A percentile compares a stretch with the other conserved stretches of the same genome.
Evolutionary conservation across 2,113 vertebrate species (phyloP).

Genomic region (Channa argus): DNA sequence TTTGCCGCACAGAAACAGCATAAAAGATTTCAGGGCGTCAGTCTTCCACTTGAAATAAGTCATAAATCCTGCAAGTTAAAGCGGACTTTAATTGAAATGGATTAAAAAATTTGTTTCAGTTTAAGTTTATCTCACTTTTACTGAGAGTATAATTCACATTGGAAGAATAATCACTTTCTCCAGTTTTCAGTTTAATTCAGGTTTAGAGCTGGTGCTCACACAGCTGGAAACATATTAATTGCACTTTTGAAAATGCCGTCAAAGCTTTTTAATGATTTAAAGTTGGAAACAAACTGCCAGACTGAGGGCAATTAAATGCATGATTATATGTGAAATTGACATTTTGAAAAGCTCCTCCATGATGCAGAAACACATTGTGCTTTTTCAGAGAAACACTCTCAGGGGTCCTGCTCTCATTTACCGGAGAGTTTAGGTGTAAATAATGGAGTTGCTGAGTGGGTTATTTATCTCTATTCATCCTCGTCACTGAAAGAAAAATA

Average conservation of each 20-base stretch:
- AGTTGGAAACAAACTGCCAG: slow-evolving; percentile 33
- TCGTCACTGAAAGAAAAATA: slow-evolving; percentile 19
- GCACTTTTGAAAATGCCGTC: slow-evolving; percentile 48
- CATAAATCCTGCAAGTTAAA: slow-evolving; percentile 3
- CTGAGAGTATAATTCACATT: slow-evolving; percentile 30
- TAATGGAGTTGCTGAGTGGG: slow-evolving; percentile 15
- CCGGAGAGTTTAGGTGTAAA: slow-evolving; percentile 20
- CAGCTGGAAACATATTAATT: slow-evolving; percentile 44
- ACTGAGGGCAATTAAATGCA: slow-evolving; percentile 53
- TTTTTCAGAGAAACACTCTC: slow-evolving; percentile 28
- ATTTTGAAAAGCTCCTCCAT: slow-evolving; percentile 60
- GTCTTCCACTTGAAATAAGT: slow-evolving; percentile 16
- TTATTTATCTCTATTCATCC: slow-evolving; percentile 32
- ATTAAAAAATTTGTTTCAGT: slow-evolving; percentile 35
- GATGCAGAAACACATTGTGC: slow-evolving; percentile 36
- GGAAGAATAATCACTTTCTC: not conserved
- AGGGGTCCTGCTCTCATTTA: slow-evolving; percentile 57
- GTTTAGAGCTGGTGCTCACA: slow-evolving; percentile 14
- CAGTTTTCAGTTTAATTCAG: slow-evolving; percentile 14
- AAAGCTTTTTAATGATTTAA: slow-evolving; percentile 33
- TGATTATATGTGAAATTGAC: slow-evolving; percentile 56
- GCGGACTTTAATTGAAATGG: slow-evolving; percentile 17
- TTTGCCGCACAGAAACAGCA: not conserved
- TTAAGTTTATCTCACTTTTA: slow-evolving; percentile 37
- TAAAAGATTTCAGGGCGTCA: not conserved